Percentiles rank a stretch among this genome's conserved stretches.
Conservation (phyloP, 2,797 vertebrate genomes). For the Chrosomus eos region DNA sequence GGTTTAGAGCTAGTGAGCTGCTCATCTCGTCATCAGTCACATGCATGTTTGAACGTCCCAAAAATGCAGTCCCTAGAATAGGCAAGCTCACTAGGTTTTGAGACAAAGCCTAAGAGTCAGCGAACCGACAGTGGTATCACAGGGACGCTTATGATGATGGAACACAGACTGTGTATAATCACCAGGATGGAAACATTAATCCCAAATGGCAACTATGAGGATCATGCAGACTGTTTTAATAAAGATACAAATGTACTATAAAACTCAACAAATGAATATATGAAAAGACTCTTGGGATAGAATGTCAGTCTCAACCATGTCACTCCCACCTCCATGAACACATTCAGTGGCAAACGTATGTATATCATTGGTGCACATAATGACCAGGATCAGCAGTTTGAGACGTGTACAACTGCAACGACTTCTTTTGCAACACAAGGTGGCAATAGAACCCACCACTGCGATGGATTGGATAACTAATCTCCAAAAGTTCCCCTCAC, state of each 20-base stretch:
- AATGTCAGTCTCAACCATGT: neutral
- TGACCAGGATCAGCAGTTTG: neutral
- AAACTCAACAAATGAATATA: slow-evolving; percentile 5
- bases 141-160: neutral
- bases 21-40: neutral
- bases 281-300: slow-evolving; percentile 7
- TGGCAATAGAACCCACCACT: slow-evolving; percentile 55
- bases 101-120: slow-evolving; percentile 8
- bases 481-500: neutral
- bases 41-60: neutral
- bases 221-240: neutral
- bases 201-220: neutral
- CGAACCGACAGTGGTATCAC: slow-evolving; percentile 14
- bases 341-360: neutral
- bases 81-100: slow-evolving; percentile 1
- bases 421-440: slow-evolving; percentile 54
- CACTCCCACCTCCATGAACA: neutral
- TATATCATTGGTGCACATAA: neutral
- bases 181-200: slow-evolving; percentile 9
- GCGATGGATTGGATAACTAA: neutral
- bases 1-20: neutral
- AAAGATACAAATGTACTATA: neutral
- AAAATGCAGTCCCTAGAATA: neutral
- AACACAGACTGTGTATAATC: neutral
- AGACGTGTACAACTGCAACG: slow-evolving; percentile 19